Evolutionary conservation across 2,113 vertebrate species (phyloP), one percentile per base, ranked within the genome.

Genomic region (Zosterops japonicus): DNA sequence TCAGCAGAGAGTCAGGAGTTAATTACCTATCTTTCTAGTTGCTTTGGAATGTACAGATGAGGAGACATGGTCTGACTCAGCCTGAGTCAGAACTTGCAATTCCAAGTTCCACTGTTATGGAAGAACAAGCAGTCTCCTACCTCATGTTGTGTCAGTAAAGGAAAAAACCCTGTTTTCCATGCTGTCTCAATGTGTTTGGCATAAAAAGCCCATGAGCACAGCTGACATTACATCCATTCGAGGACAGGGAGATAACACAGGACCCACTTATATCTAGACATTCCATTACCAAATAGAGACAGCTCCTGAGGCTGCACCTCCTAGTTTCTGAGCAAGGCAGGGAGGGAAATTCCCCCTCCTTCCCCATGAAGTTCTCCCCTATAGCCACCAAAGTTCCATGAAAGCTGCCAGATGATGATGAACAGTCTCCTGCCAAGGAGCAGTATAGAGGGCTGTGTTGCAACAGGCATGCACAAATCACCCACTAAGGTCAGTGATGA

Each of bases 51-150:
- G 14, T 60, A 44, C 11, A 44, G 29, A 36, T 8, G 29, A 50
- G 39, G 39, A 63, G 28, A 22, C 9, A 11, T 1, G 1, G 19
- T 12, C 33, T 49, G 29, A 16, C 24, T 81, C 33, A 8, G 5
- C 24, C 23, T 36, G 29, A 49, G 39, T 31, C 41, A 33, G 52
- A 80, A 12, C n/a, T n/a, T 2, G 3, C 13, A 36, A 21, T 47
- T 31, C 14, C 19, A 20, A 24, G 19, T 41, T 83, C 39, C 0
- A 0, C 19, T 39, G 15, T 11, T 57, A 23, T 1, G 0, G 1
- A 56, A 86, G 52, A 75, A 50, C 13, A 0, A 85, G 36, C 41
- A 41, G 24, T 64, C 15, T 77, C 39, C 28, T 12, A 70, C 39
- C 28, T 36, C 22, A 8, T 1, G 2, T n/a, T 25, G 23, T 68